These are phyloP conservation scores for Noturus placidus DNA, from an alignment of 2,113 vertebrate species.

Conservation along the genomic window DNA sequence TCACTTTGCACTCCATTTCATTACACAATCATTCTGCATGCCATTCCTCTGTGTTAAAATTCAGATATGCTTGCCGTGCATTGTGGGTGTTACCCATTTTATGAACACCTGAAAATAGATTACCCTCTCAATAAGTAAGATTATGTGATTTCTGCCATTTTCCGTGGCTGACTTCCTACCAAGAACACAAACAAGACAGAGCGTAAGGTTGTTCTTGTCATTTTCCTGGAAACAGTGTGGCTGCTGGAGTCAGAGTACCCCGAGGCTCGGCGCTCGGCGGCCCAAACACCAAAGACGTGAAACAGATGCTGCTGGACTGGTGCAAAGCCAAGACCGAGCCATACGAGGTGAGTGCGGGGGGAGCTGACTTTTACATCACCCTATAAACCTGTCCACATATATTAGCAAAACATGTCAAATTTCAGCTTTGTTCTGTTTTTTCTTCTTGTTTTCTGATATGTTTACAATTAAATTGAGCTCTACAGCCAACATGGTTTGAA, in stretches of 20 bases:
- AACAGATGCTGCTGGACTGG: slow-evolving; percentile 99
- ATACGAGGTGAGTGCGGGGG: slow-evolving; percentile 83
- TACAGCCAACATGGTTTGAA: background rate
- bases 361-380: background rate
- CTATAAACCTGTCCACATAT: background rate
- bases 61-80: background rate
- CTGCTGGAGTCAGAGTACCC: slow-evolving; percentile 63
- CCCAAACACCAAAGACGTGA: slow-evolving; percentile 91
- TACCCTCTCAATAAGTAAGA: background rate
- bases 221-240: slow-evolving; percentile 57
- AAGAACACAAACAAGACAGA: background rate
- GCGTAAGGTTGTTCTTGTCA: background rate
- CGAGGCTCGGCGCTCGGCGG: slow-evolving; percentile 78
- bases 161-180: background rate
- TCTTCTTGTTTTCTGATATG: background rate
- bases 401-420: background rate
- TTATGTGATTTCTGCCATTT: background rate
- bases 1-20: background rate
- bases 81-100: background rate
- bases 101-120: background rate
- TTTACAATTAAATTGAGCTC: background rate
- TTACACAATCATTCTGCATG: background rate
- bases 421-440: background rate
- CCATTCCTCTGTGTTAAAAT: background rate
- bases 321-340: slow-evolving; percentile 95